Conservation (phyloP, 1,140 invertebrate genomes). For the Mactra quadrangularis region DNA sequence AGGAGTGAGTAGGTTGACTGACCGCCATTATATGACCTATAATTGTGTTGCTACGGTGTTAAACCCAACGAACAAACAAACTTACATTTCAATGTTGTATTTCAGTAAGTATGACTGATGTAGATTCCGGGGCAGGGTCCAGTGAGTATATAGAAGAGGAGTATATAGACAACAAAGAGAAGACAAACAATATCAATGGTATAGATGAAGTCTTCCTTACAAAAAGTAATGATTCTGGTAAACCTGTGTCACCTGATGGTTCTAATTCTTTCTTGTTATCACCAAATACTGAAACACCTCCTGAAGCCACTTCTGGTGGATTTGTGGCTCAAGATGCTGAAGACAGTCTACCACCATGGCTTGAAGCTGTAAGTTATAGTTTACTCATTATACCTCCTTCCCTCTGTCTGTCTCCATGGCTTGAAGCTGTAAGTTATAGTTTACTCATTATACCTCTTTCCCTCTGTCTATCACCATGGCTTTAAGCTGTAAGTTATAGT, state of each 20-base stretch:
- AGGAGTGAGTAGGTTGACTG: too few species aligned
- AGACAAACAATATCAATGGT: too few species aligned
- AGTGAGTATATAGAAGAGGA: constrained; percentile 57
- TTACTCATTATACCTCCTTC: not conserved
- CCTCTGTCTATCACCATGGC: too few species aligned
- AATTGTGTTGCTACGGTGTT: too few species aligned
- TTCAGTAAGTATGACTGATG: constrained; percentile 53
- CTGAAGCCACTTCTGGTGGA: not conserved
- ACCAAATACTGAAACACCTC: not conserved
- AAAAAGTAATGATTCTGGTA: constrained; percentile 64
- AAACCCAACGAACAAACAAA: too few species aligned
- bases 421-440: too few species aligned
- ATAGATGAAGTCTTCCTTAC: constrained; percentile 20
- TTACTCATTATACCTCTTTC: too few species aligned
- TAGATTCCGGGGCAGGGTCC: constrained; percentile 40
- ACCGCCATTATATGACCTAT: too few species aligned
- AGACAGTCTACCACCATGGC: constrained; percentile 35
- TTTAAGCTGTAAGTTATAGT: too few species aligned
- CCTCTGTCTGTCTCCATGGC: too few species aligned
- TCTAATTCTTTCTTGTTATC: constrained; percentile 29
- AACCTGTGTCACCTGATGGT: constrained; percentile 60
- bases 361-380: constrained; percentile 46
- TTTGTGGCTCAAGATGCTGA: constrained; percentile 7
- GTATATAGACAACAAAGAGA: constrained; percentile 37
- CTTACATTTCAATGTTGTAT: too few species aligned